Conservation (phyloP, 1,140 invertebrate species). For the Bombus consobrinus region DNA sequence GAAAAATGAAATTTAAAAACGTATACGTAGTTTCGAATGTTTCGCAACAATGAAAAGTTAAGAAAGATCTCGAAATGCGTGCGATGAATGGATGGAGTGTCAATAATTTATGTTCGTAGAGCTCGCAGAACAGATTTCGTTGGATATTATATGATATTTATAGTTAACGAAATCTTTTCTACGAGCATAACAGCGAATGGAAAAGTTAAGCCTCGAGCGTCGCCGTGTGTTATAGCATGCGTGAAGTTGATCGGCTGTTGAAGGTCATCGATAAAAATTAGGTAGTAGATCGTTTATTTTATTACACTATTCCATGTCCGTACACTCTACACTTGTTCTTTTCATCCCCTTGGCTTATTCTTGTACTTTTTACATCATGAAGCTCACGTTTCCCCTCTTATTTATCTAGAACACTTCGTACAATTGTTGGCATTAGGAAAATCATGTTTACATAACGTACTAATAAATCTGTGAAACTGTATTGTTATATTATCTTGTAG, state of each 20-base stretch:
- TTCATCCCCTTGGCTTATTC: background rate
- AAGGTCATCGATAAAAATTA: background rate
- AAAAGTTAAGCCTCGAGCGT: background rate
- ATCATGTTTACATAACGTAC: background rate
- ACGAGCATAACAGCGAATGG: background rate
- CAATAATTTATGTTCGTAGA: background rate
- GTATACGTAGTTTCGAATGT: background rate
- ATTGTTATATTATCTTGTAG: background rate
- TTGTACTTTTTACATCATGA: background rate
- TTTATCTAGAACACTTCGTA: background rate
- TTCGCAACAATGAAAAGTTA: background rate
- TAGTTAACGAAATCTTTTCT: background rate
- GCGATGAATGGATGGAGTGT: background rate
- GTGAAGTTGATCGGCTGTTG: background rate
- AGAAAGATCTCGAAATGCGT: background rate
- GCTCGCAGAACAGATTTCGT: slow-evolving; percentile 1
- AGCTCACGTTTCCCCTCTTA: background rate
- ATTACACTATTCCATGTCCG: background rate
- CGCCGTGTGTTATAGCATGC: background rate
- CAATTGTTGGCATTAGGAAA: background rate
- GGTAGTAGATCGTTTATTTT: background rate
- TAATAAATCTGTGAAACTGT: background rate
- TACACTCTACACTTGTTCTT: background rate
- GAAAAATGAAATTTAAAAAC: background rate
- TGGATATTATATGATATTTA: background rate